These are phyloP conservation scores for Watsonalla cultraria DNA, from an alignment of 2,888 invertebrate genomes.

Conservation along the genomic window DNA sequence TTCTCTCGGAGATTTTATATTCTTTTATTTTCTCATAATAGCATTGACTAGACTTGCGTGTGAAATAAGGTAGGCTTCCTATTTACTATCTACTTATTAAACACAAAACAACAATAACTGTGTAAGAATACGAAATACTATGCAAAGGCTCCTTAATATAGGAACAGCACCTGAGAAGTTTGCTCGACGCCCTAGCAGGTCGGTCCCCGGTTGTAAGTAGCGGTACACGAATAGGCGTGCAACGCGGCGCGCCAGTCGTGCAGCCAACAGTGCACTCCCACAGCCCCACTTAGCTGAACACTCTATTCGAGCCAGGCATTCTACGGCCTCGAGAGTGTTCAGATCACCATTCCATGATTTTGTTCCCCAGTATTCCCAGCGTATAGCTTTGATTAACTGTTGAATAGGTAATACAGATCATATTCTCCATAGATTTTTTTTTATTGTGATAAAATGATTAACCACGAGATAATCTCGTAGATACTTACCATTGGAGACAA, in stretches of 20 bases:
- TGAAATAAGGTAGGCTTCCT: too few species aligned
- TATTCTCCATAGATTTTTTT: too few species aligned
- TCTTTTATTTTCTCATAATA: too few species aligned
- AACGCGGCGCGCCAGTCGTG: slow-evolving; percentile 68
- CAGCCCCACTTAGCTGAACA: slow-evolving; percentile 78
- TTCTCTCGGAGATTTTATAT: too few species aligned
- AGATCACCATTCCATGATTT: slow-evolving; percentile 34
- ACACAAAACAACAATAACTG: too few species aligned
- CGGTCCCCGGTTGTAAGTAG: slow-evolving; percentile 68
- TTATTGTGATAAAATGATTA: too few species aligned
- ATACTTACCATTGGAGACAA: slow-evolving; percentile 39
- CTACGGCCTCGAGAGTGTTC: slow-evolving; percentile 53
- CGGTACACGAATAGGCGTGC: slow-evolving; percentile 77
- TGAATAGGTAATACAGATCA: slow-evolving; percentile 2
- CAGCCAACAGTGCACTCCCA: slow-evolving; percentile 75
- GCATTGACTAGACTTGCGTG: too few species aligned
- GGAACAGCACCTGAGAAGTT: slow-evolving; percentile 71
- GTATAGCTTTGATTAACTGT: slow-evolving; percentile 67
- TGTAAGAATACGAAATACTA: too few species aligned
- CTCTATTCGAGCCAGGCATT: slow-evolving; percentile 74
- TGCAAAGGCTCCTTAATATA: too few species aligned
- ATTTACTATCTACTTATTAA: too few species aligned
- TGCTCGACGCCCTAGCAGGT: slow-evolving; percentile 56
- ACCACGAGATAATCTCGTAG: too few species aligned
- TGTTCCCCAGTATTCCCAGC: slow-evolving; percentile 77